Percentiles rank a stretch among this genome's conserved stretches.
phyloP scores from a whole-genome alignment of 2,888 invertebrate genomes.

The Noctua janthe region DNA sequence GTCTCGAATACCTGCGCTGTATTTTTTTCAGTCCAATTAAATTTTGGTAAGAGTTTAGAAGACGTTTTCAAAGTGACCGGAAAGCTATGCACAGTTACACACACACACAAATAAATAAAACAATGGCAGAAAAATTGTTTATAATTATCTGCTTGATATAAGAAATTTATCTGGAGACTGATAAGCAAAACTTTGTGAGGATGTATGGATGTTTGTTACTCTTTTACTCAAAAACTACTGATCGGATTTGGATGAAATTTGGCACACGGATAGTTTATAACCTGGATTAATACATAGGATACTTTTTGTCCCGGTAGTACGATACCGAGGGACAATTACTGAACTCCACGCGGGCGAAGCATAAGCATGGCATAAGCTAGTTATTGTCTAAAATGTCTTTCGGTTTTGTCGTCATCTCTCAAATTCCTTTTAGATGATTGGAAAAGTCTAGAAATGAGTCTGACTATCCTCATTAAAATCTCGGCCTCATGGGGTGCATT shows the following conservation, averaged over 20 bases:
- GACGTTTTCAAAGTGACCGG: background rate
- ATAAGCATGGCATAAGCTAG: no score
- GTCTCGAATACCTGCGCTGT: background rate
- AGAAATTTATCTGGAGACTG: background rate
- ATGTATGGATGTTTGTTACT: no score
- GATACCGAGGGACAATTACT: no score
- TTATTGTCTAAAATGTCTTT: background rate
- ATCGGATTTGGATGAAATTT: no score
- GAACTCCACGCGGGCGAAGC: no score
- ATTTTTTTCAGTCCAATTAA: background rate
- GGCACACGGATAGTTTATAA: no score
- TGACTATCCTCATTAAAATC: conserved; percentile 2
- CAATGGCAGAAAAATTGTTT: background rate
- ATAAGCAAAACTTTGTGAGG: no score
- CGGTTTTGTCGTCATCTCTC: background rate
- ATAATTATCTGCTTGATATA: background rate
- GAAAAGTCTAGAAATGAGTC: background rate
- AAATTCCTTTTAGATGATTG: background rate
- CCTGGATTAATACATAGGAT: no score
- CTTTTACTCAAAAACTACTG: no score
- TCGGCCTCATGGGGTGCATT: conserved; percentile 11
- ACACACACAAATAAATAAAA: background rate
- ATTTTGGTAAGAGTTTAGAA: background rate
- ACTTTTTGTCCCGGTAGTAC: no score
- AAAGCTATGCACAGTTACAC: background rate